phyloP scores from a whole-genome alignment of 2,797 vertebrate species.

The Pangasius djambal region DNA sequence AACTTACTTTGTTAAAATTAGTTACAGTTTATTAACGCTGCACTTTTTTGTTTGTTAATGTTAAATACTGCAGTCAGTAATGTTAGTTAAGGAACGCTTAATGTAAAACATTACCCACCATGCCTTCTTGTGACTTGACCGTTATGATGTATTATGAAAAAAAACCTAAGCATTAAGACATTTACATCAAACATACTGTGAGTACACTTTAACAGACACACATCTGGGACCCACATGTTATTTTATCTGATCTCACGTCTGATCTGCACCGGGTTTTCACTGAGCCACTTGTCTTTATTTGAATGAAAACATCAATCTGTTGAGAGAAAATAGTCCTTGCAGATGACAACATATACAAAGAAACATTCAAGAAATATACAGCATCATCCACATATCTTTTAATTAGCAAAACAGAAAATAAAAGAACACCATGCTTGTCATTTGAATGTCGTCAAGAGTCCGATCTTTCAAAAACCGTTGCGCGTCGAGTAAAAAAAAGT shows the following conservation, averaged over 20 bases:
- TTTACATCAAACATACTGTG: not conserved
- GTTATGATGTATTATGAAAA: not conserved
- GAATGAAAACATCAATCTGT: conserved; percentile 64
- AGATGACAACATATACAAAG: conserved; percentile 62
- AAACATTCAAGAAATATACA: conserved; percentile 67
- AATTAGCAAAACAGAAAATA: conserved; percentile 65
- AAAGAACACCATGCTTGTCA: conserved; percentile 66
- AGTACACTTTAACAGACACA: not conserved
- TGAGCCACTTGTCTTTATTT: conserved; percentile 65
- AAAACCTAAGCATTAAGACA: not conserved
- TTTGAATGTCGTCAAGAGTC: conserved; percentile 65
- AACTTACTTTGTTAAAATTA: not conserved
- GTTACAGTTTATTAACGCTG: not conserved
- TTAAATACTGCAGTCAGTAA: too few species aligned
- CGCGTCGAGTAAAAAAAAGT: conserved; percentile 66
- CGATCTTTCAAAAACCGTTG: conserved; percentile 62
- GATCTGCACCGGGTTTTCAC: conserved; percentile 45
- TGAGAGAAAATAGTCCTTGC: conserved; percentile 61
- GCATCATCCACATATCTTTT: conserved; percentile 69
- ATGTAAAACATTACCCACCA: not conserved
- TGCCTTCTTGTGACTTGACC: not conserved
- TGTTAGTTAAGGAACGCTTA: not conserved
- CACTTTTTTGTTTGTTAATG: not conserved
- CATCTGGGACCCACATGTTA: not conserved
- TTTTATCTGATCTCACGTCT: conserved; percentile 18